A percentile compares a stretch with the other conserved stretches of the same genome.
Evolutionary conservation across 1,140 invertebrate genomes (phyloP).

Genomic region (honey bee (Apis mellifera)): Amel_HAv3.1 CM009941.2:3808501-3809000

Average conservation of each 20-base stretch:
- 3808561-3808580: slow-evolving; percentile 34
- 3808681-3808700: slow-evolving; percentile 41
- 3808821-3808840: neutral
- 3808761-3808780: neutral
- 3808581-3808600: slow-evolving; percentile 46
- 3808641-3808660: neutral
- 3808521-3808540: slow-evolving; percentile 44
- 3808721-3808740: neutral
- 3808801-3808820: neutral
- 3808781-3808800: neutral
- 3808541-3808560: neutral
- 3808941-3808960: neutral
- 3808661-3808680: slow-evolving; percentile 28
- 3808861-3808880: neutral
- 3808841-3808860: neutral
- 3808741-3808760: slow-evolving; percentile 27
- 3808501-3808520: neutral
- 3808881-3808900: neutral
- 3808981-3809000: fast-evolving
- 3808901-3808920: neutral
- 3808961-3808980: neutral
- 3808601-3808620: slow-evolving; percentile 30
- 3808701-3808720: neutral
- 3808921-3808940: neutral
- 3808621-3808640: neutral